phyloP scores from a whole-genome alignment of 2,797 vertebrate species.

The Intellagama lesueurii region DNA sequence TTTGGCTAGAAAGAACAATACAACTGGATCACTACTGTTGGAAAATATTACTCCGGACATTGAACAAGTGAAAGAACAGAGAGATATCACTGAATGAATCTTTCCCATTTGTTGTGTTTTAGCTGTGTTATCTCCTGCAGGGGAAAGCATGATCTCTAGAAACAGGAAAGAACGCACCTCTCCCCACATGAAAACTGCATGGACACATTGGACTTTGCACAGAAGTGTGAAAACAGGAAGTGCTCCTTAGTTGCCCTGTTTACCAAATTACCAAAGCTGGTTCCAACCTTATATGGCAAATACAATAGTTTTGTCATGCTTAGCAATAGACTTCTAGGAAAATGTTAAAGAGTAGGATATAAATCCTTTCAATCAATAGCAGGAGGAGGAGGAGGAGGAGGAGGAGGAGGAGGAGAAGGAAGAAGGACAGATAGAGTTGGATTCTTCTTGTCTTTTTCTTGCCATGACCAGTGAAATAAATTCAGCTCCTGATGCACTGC shows the following conservation, averaged over 20 bases:
- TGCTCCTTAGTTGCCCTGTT: not conserved
- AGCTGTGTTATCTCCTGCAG: not conserved
- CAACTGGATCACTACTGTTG: not conserved
- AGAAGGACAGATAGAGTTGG: not conserved
- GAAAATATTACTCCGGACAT: not conserved
- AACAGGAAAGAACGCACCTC: not conserved
- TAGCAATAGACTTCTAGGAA: not conserved
- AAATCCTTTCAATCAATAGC: not conserved
- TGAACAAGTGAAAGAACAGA: not conserved
- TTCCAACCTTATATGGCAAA: constrained; percentile 58
- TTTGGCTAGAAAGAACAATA: too few species aligned
- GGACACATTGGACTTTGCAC: not conserved
- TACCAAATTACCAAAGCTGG: not conserved
- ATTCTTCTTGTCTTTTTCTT: constrained; percentile 26
- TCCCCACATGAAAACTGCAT: not conserved
- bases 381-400: not conserved
- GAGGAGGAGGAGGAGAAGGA: not conserved
- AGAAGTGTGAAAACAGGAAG: not conserved
- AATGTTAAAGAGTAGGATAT: not conserved
- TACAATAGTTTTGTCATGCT: constrained; percentile 27
- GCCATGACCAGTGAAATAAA: constrained; percentile 26
- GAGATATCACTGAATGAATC: not conserved
- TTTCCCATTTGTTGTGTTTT: not conserved
- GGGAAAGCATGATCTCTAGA: not conserved
- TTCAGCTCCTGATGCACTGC: not conserved